Conservation (phyloP, 2,113 vertebrate species). For the Ameiurus melas region DNA sequence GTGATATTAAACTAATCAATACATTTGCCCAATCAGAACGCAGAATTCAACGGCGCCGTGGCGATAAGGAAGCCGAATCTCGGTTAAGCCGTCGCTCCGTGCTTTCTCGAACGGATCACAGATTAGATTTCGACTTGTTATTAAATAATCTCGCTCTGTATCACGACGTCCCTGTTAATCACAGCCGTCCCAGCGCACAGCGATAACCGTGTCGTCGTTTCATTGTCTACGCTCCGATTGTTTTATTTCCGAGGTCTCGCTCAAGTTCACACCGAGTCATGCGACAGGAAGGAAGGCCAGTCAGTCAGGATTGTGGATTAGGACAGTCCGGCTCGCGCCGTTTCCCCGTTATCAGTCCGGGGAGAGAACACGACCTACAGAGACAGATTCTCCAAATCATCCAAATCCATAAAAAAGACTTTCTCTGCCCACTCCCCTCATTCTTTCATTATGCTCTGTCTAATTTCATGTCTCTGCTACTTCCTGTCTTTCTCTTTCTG, state of each 20-base stretch:
- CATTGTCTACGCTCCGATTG: not conserved
- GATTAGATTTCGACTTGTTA: too few relatives aligned
- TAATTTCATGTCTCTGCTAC: constrained; percentile 1
- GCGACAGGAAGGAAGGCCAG: constrained; percentile 25
- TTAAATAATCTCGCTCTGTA: too few relatives aligned
- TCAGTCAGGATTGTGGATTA: constrained; percentile 4
- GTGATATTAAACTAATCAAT: not conserved
- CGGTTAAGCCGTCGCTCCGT: not conserved
- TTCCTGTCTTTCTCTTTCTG: constrained; percentile 49
- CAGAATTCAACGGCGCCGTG: not conserved
- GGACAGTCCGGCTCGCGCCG: not conserved
- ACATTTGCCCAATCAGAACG: not conserved
- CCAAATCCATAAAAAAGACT: not conserved
- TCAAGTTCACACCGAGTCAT: constrained; percentile 14
- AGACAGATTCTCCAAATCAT: constrained; percentile 12
- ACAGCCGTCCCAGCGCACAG: not conserved
- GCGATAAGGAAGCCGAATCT: not conserved
- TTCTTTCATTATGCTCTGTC: constrained; percentile 29
- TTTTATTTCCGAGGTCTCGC: constrained; percentile 7
- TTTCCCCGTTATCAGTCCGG: constrained; percentile 16
- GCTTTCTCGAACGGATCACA: not conserved
- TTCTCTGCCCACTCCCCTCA: not conserved
- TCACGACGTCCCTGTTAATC: not conserved
- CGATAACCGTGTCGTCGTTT: not conserved
- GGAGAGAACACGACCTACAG: not conserved